phyloP scores from a whole-genome alignment of 2,888 invertebrate genomes.

The Elysia crispata region DNA sequence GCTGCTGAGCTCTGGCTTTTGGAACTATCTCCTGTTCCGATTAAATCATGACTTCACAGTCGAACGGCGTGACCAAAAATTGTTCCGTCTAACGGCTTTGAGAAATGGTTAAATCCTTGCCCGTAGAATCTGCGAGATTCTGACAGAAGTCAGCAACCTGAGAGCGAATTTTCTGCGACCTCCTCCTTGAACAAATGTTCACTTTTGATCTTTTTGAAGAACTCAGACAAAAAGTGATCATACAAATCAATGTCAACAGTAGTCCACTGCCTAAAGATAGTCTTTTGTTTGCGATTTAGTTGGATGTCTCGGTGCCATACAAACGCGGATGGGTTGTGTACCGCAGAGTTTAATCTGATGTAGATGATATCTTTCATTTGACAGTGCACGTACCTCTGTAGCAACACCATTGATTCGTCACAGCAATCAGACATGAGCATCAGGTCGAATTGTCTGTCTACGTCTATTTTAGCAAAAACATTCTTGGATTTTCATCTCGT shows the following conservation, averaged over 20 bases:
- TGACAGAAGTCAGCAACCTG: constrained; percentile 41
- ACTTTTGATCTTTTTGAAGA: constrained; percentile 32
- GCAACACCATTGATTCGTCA: constrained; percentile 58
- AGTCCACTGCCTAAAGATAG: constrained; percentile 19
- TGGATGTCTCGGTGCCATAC: constrained; percentile 1
- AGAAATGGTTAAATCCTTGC: constrained; percentile 11
- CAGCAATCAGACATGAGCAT: constrained; percentile 58
- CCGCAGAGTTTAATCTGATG: constrained; percentile 41
- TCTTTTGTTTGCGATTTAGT: constrained; percentile 30
- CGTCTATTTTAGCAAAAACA: constrained; percentile 41
- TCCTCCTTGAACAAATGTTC: constrained; percentile 46
- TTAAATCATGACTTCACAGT: constrained; percentile 50
- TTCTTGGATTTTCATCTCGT: constrained; percentile 16
- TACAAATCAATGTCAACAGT: constrained; percentile 49
- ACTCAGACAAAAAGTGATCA: constrained; percentile 33
- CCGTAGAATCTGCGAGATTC: too few relatives aligned
- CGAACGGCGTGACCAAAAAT: constrained; percentile 44
- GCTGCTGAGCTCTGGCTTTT: not conserved
- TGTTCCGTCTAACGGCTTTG: constrained; percentile 52
- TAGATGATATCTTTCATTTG: constrained; percentile 55
- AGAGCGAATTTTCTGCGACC: constrained; percentile 27
- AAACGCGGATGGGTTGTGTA: not conserved
- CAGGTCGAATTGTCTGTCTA: constrained; percentile 55
- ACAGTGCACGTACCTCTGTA: constrained; percentile 57
- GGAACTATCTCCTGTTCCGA: constrained; percentile 51